A percentile compares a stretch with the other conserved stretches of the same genome.
phyloP scores from a whole-genome alignment of 2,888 invertebrate genomes.

The Melanargia galathea region DNA sequence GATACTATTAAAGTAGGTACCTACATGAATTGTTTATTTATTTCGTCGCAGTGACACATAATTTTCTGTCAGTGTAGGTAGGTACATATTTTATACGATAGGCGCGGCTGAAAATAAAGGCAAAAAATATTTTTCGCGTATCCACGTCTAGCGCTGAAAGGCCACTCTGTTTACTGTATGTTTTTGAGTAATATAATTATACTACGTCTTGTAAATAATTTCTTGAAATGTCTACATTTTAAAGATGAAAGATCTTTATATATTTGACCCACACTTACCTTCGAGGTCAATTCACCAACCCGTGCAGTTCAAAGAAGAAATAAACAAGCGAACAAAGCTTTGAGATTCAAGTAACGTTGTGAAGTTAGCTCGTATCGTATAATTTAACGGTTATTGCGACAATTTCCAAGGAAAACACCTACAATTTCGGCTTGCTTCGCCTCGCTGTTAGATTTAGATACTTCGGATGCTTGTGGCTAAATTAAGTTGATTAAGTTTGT shows the following conservation, averaged over 20 bases:
- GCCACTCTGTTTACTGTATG: too few relatives aligned
- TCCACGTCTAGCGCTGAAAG: too few relatives aligned
- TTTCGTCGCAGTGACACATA: too few relatives aligned
- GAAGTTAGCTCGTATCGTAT: conserved; percentile 11
- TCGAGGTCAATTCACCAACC: background rate
- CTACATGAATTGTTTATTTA: too few relatives aligned
- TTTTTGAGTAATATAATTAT: too few relatives aligned
- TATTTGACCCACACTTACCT: background rate
- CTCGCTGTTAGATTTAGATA: background rate
- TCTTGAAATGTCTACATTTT: background rate
- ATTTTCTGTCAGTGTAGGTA: too few relatives aligned
- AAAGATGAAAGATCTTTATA: background rate
- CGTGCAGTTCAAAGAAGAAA: background rate
- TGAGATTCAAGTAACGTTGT: background rate
- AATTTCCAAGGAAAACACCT: conserved; percentile 7
- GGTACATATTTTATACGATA: too few relatives aligned
- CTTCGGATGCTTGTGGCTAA: background rate
- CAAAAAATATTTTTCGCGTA: too few relatives aligned
- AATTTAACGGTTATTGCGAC: conserved; percentile 6
- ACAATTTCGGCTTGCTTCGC: background rate
- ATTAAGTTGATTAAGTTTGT: background rate
- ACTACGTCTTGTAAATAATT: background rate
- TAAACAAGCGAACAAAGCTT: conserved; percentile 4
- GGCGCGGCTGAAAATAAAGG: too few relatives aligned
- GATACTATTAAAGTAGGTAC: too few relatives aligned